These are phyloP conservation scores for Timandra comae DNA, from an alignment of 2,888 invertebrate species.

Conservation along the genomic window DNA sequence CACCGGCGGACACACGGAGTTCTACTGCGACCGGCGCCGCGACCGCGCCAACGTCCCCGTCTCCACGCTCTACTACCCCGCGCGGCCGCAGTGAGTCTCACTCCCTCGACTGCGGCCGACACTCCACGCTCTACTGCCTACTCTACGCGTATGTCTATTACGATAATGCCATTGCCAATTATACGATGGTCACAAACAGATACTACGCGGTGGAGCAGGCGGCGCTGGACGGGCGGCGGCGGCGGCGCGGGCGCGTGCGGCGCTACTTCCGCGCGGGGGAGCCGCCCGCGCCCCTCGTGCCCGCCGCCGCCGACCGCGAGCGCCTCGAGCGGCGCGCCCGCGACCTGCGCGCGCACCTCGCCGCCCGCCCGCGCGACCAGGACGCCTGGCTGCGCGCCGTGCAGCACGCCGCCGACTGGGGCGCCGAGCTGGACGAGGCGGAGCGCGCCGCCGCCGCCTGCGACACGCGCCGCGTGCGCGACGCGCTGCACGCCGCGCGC, in stretches of 20 bases:
- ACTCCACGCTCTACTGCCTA: too few relatives aligned
- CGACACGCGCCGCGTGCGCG: conserved; percentile 9
- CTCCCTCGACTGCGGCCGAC: background rate
- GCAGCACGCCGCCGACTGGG: conserved; percentile 9
- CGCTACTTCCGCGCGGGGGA: conserved; percentile 79
- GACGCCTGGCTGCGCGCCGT: conserved; percentile 10
- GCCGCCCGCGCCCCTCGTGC: conserved; percentile 59
- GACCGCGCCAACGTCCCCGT: conserved; percentile 77
- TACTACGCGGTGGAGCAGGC: too few relatives aligned
- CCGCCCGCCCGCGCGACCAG: conserved; percentile 17
- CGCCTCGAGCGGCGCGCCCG: background rate
- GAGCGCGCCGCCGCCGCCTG: conserved; percentile 13
- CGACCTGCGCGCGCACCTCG: conserved; percentile 6
- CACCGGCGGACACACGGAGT: conserved; percentile 79
- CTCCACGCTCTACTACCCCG: conserved; percentile 79
- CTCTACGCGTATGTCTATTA: too few relatives aligned
- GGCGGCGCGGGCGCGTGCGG: conserved; percentile 80
- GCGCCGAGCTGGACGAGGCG: conserved; percentile 17
- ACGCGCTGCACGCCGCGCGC: conserved; percentile 11
- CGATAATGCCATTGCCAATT: too few relatives aligned
- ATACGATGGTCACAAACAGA: too few relatives aligned
- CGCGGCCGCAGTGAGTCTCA: conserved; percentile 78
- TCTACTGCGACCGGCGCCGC: conserved; percentile 76
- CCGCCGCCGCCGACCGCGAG: conserved; percentile 53
- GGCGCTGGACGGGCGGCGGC: conserved; percentile 72